These are phyloP conservation scores for Strigamia crassipes DNA, from an alignment of 2,888 invertebrate species.

Conservation along the genomic window DNA sequence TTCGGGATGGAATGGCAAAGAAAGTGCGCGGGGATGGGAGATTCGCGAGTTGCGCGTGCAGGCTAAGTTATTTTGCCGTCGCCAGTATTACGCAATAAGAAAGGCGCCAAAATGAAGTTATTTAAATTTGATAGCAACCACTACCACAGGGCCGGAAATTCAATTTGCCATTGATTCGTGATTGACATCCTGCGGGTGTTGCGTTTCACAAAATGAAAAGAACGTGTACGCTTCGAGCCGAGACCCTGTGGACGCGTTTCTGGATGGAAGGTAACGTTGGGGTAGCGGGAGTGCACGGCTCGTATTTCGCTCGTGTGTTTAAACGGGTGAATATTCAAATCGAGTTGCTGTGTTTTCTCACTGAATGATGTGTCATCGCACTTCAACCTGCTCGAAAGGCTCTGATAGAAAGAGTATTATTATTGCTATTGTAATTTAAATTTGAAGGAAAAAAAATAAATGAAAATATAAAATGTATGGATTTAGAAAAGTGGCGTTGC, in stretches of 20 bases:
- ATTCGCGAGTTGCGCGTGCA: background rate
- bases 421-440: background rate
- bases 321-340: slow-evolving; percentile 34
- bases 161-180: slow-evolving; percentile 48
- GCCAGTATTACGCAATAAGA: background rate
- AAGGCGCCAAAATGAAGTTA: slow-evolving; percentile 33
- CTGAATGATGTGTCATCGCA: background rate
- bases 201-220: slow-evolving; percentile 38
- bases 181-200: slow-evolving; percentile 46
- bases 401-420: background rate
- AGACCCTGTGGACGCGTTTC: slow-evolving; percentile 20
- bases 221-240: slow-evolving; percentile 20
- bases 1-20: slow-evolving; percentile 2
- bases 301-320: slow-evolving; percentile 14
- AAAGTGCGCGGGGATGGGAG: background rate
- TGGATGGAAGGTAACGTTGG: slow-evolving; percentile 2
- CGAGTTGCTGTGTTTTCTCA: slow-evolving; percentile 17
- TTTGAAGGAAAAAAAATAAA: background rate
- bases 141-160: slow-evolving; percentile 46
- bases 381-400: background rate
- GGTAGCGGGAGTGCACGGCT: background rate
- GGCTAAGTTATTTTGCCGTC: slow-evolving; percentile 27
- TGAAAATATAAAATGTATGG: background rate
- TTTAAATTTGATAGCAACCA: slow-evolving; percentile 40
- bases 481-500: background rate